These are phyloP conservation scores for Cathartes aura DNA, from an alignment of 2,113 vertebrate genomes.

Conservation along the genomic window DNA sequence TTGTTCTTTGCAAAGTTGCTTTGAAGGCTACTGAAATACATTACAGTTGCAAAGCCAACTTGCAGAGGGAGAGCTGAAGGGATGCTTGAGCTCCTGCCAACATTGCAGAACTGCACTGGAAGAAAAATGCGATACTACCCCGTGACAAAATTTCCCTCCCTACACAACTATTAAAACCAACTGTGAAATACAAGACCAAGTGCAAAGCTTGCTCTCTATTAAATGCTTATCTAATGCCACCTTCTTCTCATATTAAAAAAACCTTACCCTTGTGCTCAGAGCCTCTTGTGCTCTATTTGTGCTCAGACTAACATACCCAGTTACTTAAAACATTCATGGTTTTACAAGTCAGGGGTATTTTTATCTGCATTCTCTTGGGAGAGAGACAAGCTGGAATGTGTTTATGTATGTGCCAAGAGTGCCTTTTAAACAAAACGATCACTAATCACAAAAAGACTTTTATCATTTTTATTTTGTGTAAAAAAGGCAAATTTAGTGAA, in stretches of 20 bases:
- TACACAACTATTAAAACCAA: neutral
- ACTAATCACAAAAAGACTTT: neutral
- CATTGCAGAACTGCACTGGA: neutral
- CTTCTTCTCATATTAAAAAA: neutral
- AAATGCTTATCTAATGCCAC: neutral
- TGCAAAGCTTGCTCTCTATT: neutral
- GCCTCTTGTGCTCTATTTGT: rapidly evolving
- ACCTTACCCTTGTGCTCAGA: neutral
- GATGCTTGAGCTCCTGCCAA: neutral
- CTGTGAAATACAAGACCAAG: rapidly evolving
- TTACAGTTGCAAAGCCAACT: rapidly evolving
- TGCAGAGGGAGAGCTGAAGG: neutral
- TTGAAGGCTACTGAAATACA: neutral
- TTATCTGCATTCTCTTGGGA: neutral
- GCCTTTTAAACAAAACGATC: neutral
- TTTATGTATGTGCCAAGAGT: rapidly evolving
- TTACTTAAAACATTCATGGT: rapidly evolving
- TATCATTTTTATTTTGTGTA: constrained; percentile 94
- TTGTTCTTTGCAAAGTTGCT: no score
- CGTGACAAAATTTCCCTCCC: rapidly evolving
- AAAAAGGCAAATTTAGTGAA: constrained; percentile 93
- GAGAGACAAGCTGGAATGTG: neutral
- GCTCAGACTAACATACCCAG: neutral
- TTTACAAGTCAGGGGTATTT: neutral
- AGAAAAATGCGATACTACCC: rapidly evolving